phyloP scores from a whole-genome alignment of 2,888 invertebrate species.

The Callyntrura sp. region DNA sequence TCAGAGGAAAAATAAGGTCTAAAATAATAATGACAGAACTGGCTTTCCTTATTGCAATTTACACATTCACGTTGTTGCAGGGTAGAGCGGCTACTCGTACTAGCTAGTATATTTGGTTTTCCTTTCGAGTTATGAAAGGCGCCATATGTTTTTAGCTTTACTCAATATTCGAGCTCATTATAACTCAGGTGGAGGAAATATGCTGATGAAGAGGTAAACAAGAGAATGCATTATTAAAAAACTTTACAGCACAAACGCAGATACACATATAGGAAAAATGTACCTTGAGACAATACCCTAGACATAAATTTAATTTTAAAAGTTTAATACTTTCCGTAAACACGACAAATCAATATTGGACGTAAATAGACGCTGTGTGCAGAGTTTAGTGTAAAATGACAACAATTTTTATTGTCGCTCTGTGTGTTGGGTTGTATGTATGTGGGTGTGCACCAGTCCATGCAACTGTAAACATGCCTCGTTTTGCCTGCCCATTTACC shows the following conservation, averaged over 20 bases:
- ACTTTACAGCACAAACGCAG: too few relatives aligned
- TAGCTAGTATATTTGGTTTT: constrained; percentile 1
- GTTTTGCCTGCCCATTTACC: constrained; percentile 28
- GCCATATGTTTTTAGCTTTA: too few relatives aligned
- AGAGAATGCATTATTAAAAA: too few relatives aligned
- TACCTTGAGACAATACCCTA: not conserved
- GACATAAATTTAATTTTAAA: too few relatives aligned
- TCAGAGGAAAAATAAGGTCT: not conserved
- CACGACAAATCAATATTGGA: too few relatives aligned
- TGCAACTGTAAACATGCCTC: constrained; percentile 5
- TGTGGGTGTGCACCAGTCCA: not conserved
- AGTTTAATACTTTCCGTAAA: too few relatives aligned
- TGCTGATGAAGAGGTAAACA: too few relatives aligned
- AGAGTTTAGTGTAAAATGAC: not conserved
- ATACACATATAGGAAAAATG: too few relatives aligned
- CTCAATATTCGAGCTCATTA: too few relatives aligned
- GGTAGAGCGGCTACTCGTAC: constrained; percentile 9
- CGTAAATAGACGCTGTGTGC: too few relatives aligned
- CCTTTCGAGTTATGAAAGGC: not conserved
- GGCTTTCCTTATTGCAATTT: not conserved
- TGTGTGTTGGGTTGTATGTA: not conserved
- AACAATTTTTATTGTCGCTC: not conserved
- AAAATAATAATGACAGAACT: not conserved
- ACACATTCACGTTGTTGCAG: not conserved
- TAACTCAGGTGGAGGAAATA: too few relatives aligned